Conservation (phyloP, 1,140 invertebrate species). For the Ceratosolen solmsi region DNA sequence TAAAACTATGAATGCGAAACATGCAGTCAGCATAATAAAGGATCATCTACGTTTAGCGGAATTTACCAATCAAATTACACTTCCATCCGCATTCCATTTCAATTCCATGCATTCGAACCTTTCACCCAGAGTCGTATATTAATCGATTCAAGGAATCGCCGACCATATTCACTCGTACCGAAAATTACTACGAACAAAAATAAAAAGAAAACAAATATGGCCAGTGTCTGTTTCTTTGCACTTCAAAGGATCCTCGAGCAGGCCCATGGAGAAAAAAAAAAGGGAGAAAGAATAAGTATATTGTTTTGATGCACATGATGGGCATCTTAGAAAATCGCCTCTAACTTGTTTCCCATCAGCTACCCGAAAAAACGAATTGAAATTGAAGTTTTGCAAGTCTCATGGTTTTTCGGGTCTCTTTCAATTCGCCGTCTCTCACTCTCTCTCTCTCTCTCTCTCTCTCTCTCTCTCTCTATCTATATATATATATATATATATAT, state of each 20-base stretch:
- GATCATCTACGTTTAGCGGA: constrained; percentile 3
- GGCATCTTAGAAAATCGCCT: constrained; percentile 43
- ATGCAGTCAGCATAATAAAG: constrained; percentile 3
- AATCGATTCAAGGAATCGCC: constrained; percentile 41
- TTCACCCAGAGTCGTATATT: constrained; percentile 24
- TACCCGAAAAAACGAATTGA: not conserved
- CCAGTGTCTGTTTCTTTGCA: not conserved
- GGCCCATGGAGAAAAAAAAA: not conserved
- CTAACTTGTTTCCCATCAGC: constrained; percentile 12
- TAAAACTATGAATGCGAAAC: not conserved
- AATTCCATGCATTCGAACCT: constrained; percentile 25
- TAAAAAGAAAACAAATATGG: constrained; percentile 1
- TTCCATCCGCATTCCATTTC: constrained; percentile 28
- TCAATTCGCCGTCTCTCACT: not conserved
- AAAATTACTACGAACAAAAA: constrained; percentile 21
- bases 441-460: not conserved
- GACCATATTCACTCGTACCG: constrained; percentile 3
- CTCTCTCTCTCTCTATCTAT: not conserved
- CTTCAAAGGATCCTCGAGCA: not conserved
- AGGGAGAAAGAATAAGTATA: constrained; percentile 10
- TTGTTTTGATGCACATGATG: constrained; percentile 23
- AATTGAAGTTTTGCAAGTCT: constrained; percentile 34
- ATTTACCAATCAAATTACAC: constrained; percentile 13
- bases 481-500: too few relatives aligned
- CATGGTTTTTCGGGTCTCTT: not conserved